Conservation (phyloP, 2,797 vertebrate species). For the Artibeus jamaicensis region DNA sequence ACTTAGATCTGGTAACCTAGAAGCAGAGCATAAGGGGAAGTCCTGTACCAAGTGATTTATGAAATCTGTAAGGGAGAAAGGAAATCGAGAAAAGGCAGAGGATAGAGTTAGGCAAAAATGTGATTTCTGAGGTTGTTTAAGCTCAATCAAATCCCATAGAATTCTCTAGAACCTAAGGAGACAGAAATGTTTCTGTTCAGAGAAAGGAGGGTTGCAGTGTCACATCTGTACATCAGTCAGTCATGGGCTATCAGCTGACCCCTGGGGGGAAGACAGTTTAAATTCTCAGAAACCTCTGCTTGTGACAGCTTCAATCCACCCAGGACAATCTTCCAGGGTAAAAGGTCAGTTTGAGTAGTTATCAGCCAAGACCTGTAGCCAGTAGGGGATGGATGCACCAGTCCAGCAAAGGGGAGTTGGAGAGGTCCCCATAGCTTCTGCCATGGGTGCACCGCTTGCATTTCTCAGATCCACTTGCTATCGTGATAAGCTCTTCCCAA, state of each 20-base stretch:
- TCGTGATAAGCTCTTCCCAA: background rate
- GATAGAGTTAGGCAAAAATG: background rate
- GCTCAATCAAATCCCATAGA: background rate
- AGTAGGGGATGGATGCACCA: accelerated
- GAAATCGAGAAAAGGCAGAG: background rate
- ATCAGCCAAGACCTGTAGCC: background rate
- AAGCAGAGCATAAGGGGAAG: background rate
- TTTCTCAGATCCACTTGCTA: background rate
- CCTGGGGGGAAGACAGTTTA: background rate
- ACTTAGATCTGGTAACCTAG: background rate
- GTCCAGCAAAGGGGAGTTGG: background rate
- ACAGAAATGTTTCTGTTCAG: background rate
- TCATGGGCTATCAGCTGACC: background rate
- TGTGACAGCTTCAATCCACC: background rate
- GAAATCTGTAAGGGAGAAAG: background rate
- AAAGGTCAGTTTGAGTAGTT: background rate
- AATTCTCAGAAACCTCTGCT: background rate
- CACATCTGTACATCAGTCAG: background rate
- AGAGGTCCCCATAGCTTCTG: background rate
- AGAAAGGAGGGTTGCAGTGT: background rate
- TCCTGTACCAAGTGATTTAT: background rate
- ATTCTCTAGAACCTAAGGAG: background rate
- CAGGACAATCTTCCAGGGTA: background rate
- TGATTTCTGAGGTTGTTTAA: background rate
- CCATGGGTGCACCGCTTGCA: background rate